These are phyloP conservation scores for Eriosoma lanigerum DNA, from an alignment of 1,140 invertebrate genomes.

Conservation along the genomic window DNA sequence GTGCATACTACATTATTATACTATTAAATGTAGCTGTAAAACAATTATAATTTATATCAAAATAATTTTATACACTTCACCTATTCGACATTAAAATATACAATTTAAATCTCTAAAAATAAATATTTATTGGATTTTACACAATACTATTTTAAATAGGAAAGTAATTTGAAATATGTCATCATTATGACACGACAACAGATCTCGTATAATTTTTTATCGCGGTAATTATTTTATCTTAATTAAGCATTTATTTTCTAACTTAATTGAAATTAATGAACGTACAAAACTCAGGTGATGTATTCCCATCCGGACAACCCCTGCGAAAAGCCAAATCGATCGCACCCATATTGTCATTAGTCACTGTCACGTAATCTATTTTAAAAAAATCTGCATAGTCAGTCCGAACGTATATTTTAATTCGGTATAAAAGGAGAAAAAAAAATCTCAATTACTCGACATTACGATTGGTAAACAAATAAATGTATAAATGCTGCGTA, in stretches of 20 bases:
- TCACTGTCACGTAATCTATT: slow-evolving; percentile 41
- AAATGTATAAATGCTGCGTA: neutral
- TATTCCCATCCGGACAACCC: neutral
- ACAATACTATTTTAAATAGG: too few species aligned
- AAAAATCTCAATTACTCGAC: neutral
- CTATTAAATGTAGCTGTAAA: too few species aligned
- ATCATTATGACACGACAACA: too few species aligned
- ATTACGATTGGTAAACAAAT: neutral
- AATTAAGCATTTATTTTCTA: slow-evolving; percentile 31
- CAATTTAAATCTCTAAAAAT: too few species aligned
- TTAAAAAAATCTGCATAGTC: slow-evolving; percentile 32
- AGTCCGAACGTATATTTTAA: slow-evolving; percentile 20
- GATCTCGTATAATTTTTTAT: neutral
- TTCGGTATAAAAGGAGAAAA: neutral
- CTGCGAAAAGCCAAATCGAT: slow-evolving; percentile 22
- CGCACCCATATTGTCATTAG: slow-evolving; percentile 34
- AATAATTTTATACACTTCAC: too few species aligned
- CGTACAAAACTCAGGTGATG: slow-evolving; percentile 18
- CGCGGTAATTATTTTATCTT: slow-evolving; percentile 26
- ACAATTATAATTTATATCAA: too few species aligned
- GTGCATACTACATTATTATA: too few species aligned
- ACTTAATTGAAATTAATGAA: slow-evolving; percentile 47
- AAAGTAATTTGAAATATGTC: too few species aligned
- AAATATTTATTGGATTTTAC: too few species aligned
- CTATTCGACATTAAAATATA: too few species aligned